Evolutionary conservation across 2,888 invertebrate genomes (phyloP).

Genomic region (Drosophila suboccidentalis): DNA sequence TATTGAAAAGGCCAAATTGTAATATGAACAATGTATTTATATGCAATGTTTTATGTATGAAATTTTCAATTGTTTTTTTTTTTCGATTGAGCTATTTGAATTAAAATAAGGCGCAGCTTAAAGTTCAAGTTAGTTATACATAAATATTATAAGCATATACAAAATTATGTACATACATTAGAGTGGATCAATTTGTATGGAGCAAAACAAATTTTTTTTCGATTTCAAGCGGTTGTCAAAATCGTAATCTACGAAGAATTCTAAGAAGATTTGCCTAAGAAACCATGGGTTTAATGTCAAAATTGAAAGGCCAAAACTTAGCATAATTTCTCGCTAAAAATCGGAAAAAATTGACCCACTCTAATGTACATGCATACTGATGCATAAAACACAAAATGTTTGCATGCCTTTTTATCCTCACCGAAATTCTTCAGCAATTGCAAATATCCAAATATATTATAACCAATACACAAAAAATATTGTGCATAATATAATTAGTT

Average conservation of each 20-base stretch:
- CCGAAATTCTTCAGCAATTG: slow-evolving; percentile 66
- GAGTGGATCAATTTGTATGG: no score
- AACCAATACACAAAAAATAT: slow-evolving; percentile 20
- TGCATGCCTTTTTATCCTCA: slow-evolving; percentile 72
- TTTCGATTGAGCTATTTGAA: slow-evolving; percentile 31
- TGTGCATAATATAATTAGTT: slow-evolving; percentile 24
- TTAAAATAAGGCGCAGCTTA: slow-evolving; percentile 17
- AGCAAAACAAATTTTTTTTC: no score
- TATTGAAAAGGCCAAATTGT: slow-evolving; percentile 31
- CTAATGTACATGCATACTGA: background rate
- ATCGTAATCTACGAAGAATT: no score
- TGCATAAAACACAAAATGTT: slow-evolving; percentile 39
- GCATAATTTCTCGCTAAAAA: no score
- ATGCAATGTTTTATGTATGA: slow-evolving; percentile 15
- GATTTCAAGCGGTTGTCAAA: no score
- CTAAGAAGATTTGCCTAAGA: no score
- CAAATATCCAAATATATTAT: slow-evolving; percentile 20
- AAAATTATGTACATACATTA: slow-evolving; percentile 2
- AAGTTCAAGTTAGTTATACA: slow-evolving; percentile 12
- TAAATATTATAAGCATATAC: slow-evolving; percentile 2
- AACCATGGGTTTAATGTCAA: no score
- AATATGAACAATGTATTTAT: slow-evolving; percentile 23
- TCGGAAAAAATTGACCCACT: no score
- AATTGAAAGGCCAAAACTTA: no score
- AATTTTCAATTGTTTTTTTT: slow-evolving; percentile 19